Percentiles rank a stretch among this genome's conserved stretches.
Conservation (phyloP, 2,113 vertebrate genomes). For the Fulmarus glacialis region DNA sequence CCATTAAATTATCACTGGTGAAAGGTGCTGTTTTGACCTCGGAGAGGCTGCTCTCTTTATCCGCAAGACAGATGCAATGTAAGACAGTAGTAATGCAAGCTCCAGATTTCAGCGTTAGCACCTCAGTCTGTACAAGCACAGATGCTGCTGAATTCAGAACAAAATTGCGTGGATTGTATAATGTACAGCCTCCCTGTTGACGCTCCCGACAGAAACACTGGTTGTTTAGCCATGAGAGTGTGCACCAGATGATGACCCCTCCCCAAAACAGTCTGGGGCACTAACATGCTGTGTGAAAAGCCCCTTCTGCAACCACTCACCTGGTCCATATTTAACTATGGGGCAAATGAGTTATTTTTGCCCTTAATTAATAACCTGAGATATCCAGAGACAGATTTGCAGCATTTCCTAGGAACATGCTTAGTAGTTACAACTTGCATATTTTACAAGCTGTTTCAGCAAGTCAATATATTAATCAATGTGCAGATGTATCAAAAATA, state of each 20-base stretch:
- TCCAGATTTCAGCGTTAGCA: slow-evolving; percentile 21
- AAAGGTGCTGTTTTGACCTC: slow-evolving; percentile 31
- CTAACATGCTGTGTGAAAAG: background rate
- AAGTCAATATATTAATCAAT: background rate
- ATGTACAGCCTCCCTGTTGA: background rate
- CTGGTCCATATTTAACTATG: background rate
- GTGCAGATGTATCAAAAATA: background rate
- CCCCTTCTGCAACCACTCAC: background rate
- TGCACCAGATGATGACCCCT: background rate
- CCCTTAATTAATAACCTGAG: background rate
- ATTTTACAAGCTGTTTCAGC: background rate
- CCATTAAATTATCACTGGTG: slow-evolving; percentile 30
- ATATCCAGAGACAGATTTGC: background rate
- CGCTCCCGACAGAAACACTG: background rate
- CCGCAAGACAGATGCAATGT: slow-evolving; percentile 1
- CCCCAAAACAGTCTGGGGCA: background rate
- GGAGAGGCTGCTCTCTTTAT: background rate
- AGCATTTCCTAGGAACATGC: background rate
- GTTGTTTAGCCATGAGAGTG: background rate
- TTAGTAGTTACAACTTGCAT: background rate
- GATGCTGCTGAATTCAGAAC: background rate
- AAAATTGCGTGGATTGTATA: rapidly evolving
- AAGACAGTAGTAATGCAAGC: slow-evolving; percentile 22
- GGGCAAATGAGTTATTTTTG: background rate
- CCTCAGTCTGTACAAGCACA: background rate